Percentiles rank a stretch among this genome's conserved stretches.
phyloP scores from a whole-genome alignment of 2,888 invertebrate genomes.

The Eupithecia exiguata region DNA sequence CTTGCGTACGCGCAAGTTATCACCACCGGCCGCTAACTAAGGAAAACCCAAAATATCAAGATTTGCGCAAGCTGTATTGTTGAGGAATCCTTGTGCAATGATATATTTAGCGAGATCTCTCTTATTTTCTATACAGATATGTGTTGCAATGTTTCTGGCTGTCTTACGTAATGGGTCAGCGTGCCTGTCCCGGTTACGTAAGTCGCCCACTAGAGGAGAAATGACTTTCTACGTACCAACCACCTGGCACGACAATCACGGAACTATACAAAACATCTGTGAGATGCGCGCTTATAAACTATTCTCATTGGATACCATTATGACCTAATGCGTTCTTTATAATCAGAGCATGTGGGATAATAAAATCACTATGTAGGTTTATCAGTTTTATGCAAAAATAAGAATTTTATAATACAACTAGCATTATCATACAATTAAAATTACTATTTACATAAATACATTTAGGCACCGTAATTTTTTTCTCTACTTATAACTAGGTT shows the following conservation, averaged over 20 bases:
- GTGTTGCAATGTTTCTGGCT: conserved; percentile 71
- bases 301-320: conserved; percentile 8
- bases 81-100: conserved; percentile 65
- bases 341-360: conserved; percentile 33
- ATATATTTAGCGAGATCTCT: conserved; percentile 74
- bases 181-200: conserved; percentile 65
- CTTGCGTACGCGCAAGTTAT: not conserved
- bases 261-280: conserved; percentile 50
- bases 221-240: conserved; percentile 75
- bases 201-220: conserved; percentile 65
- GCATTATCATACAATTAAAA: conserved; percentile 79
- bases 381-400: conserved; percentile 81
- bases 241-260: conserved; percentile 45
- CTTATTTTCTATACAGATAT: conserved; percentile 70
- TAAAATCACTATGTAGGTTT: conserved; percentile 54
- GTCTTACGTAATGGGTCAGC: conserved; percentile 79
- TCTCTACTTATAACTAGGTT: conserved; percentile 80
- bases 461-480: conserved; percentile 84
- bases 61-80: conserved; percentile 71
- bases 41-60: conserved; percentile 69
- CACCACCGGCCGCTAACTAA: conserved; percentile 39
- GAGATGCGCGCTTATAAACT: conserved; percentile 8
- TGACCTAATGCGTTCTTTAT: conserved; percentile 11
- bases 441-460: conserved; percentile 85
- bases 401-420: conserved; percentile 81